These are phyloP conservation scores for Kobus ellipsiprymnus DNA, from an alignment of 2,113 vertebrate species.

Conservation along the genomic window DNA sequence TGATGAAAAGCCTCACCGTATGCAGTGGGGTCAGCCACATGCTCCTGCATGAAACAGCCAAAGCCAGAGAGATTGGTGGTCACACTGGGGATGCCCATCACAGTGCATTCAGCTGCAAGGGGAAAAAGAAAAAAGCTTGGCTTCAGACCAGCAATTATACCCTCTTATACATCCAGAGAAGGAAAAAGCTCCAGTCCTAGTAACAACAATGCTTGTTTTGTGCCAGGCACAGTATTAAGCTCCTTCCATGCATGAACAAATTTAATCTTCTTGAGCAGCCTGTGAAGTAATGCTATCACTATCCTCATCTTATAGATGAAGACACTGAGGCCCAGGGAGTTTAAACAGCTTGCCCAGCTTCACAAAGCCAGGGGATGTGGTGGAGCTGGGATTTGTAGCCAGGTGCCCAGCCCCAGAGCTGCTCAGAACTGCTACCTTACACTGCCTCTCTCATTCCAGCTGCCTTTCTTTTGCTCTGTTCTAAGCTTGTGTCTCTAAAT, in stretches of 20 bases:
- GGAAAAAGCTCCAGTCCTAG: not conserved
- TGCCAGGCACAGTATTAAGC: not conserved
- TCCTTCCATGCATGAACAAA: not conserved
- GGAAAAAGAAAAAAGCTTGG: slow-evolving; percentile 34
- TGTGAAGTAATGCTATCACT: not conserved
- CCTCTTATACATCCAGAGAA: not conserved
- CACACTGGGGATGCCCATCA: slow-evolving; percentile 98
- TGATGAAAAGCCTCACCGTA: slow-evolving; percentile 84
- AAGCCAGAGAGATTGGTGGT: slow-evolving; percentile 98
- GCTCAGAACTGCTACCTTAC: not conserved
- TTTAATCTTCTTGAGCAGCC: not conserved
- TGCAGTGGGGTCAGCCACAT: slow-evolving; percentile 92
- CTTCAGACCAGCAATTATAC: not conserved
- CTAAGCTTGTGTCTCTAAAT: not conserved
- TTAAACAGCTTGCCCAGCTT: not conserved
- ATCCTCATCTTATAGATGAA: not conserved
- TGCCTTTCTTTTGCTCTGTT: not conserved
- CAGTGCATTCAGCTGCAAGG: slow-evolving; percentile 93
- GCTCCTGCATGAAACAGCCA: slow-evolving; percentile 97
- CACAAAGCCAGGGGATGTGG: rapidly evolving
- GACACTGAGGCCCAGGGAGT: not conserved
- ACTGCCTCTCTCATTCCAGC: not conserved
- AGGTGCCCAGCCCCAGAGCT: not conserved
- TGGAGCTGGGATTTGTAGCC: not conserved
- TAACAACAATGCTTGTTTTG: not conserved